Evolutionary conservation across 2,888 invertebrate genomes (phyloP), one percentile per base, ranked within the genome.

Genomic region (Ophion ellenae): DNA sequence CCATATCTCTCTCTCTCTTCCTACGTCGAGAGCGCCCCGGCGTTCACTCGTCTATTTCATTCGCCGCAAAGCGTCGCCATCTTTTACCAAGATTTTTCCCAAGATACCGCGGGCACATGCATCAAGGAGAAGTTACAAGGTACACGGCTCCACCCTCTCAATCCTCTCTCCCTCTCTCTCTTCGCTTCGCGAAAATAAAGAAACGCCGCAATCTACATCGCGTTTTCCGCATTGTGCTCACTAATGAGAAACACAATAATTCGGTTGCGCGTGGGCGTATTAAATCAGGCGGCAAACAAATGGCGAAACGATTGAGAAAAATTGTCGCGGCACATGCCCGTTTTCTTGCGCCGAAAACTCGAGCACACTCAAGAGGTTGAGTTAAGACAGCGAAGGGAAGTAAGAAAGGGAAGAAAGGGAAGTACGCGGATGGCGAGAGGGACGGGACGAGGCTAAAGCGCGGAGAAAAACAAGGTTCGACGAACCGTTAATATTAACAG

Each of bases 401-500:
- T 74, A 71, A 79, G 61, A 67, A 73, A 66, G 47, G 69, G 53
- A 86, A 82, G 81, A 74, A 74, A 71, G 73, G 32, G 47, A 77
- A 59, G 76, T 73, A 78, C 40, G 32, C 67, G 74, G 75, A 57
- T 74, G 70, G 80, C 75, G 77, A 79, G 64, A 17, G 53, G 53
- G 53, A 17, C 5, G 53, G 14, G 4, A 17, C 1, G 3, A 3
- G 53, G 53, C 17, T 53, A 53, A 53, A 53, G 53, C 17, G 2
- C 63, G 57, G 78, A 67, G 78, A 81, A 87, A 84, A 87, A 87
- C 81, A 84, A 78, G 53, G 83, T 84, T 85, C 85, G 86, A 83
- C 83, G 87, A 85, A 85, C 83, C 85, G 87, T 84, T 85, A 85
- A 85, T 85, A 85, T 85, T 85, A 85, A 85, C 81, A 79, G 78